Evolutionary conservation across 2,888 invertebrate genomes (phyloP), one percentile per base, ranked within the genome.

Genomic region (Lasioglossum vierecki): DNA sequence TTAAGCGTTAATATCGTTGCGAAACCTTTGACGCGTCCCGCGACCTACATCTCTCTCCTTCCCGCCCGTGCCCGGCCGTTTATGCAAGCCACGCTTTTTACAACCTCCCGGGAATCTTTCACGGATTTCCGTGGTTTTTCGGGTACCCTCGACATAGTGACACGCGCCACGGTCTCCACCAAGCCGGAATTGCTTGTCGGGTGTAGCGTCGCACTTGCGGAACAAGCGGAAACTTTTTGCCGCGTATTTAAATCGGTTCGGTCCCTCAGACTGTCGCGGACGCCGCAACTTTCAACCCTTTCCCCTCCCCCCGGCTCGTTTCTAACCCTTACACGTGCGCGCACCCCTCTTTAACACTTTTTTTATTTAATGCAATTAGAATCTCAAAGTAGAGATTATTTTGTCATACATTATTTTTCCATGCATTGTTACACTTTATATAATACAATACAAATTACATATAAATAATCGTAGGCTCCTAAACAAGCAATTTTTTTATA

Each of bases 1-100:
- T 73, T 66, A 80, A 35, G 79, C 76, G 84, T 87, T 88, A 80
- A 87, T 84, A 74, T 82, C 76, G 85, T 81, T 72, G 82, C 66
- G 76, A 89, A 84, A 87, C 76, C 79, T 74, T 83, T 77, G 83
- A 78, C 82, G 75, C 76, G 76, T 72, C 79, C 46, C 76, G 35
- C 79, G 81, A 87, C 84, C 82, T 60, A 88, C 79, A 85, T 89
- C 76, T 70, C 41, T 72, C 41, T 76, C 72, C 35, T 74, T 72
- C 78, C 70, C 68, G 80, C 68, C 63, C 35, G 35, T 63, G 80
- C 68, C 63, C 26, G 35, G 41, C 9, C 77, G 63, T 77, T 77
- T 86, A 74, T 79, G 81, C 84, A 35, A 73, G 60, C 76, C n/a
- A 60, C 70, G 26, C 49, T 80, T 80, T 75, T 57, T 44, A 26